A percentile compares a stretch with the other conserved stretches of the same genome.
phyloP scores from a whole-genome alignment of 2,888 invertebrate genomes.

The Thalpophila matura region DNA sequence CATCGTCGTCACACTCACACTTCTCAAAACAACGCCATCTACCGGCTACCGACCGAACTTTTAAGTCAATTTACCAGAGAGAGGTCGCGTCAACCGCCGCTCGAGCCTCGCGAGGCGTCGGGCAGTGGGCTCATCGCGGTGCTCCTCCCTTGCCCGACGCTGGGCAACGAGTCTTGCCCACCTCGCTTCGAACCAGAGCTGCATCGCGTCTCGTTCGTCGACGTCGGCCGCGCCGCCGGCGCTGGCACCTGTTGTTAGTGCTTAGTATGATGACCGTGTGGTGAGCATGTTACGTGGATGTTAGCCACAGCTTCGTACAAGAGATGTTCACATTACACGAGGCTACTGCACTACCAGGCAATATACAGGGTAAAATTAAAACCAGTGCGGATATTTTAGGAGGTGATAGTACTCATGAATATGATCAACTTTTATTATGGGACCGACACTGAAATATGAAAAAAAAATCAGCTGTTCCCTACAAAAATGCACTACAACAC shows the following conservation, averaged over 20 bases:
- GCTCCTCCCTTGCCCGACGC: conserved; percentile 74
- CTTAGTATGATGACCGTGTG: conserved; percentile 39
- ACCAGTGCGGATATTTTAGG: no score
- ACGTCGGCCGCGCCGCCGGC: conserved; percentile 67
- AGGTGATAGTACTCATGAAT: no score
- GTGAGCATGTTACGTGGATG: conserved; percentile 32
- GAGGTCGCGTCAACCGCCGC: conserved; percentile 75
- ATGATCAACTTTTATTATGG: no score
- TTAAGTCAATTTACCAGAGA: conserved; percentile 73
- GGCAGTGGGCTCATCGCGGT: conserved; percentile 67
- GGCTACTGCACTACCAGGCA: no score
- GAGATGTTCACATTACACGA: no score
- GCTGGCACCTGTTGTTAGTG: conserved; percentile 60
- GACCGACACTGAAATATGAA: no score
- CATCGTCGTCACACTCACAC: no score
- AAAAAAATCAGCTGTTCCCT: no score
- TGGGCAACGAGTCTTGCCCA: conserved; percentile 85
- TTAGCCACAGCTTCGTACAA: conserved; percentile 32
- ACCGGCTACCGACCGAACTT: neutral
- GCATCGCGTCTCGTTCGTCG: conserved; percentile 85
- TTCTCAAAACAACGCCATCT: conserved; percentile 3
- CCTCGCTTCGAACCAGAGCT: conserved; percentile 86
- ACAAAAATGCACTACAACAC: no score
- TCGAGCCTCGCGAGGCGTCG: conserved; percentile 75
- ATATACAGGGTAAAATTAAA: no score